Base-by-base conservation (phyloP, 2,888 invertebrate species). In the Macrophya annulata region DNA sequence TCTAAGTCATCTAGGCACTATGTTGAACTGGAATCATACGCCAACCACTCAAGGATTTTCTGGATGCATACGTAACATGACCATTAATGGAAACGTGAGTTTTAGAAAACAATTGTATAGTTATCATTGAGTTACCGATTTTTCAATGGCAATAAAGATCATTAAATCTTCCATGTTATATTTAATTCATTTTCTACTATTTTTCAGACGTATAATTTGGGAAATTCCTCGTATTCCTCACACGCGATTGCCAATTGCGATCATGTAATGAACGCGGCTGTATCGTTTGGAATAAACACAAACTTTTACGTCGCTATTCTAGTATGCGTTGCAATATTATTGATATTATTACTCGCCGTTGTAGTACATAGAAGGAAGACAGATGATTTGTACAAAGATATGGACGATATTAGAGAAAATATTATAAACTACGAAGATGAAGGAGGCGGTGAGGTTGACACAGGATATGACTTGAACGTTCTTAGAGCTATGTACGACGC, bases 391-490 rank as follows among this genome's bases (percentile, higher is more conserved):
- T 97, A 97, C 68, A 98, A 98, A 92, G 98, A 99, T 90, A 96
- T 98, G 88, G 99, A 99, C 91, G 99, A 99, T 92, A 98, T 99
- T 51, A 95, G 99, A 86, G 99, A 99, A 93, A 99, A 98, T 90
- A 99, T 99, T 87, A 98, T 99, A 89, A 98, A 98, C 89, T 99
- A 99, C 91, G 98, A 99, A 91, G 99, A 99, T 91, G 99, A 99
- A 93, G 99, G 99, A 21, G 99, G 99, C 92, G 99, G 99, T 92
- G 98, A 99, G 93, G 98, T 98, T 0, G 99, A 99, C 92, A 98
- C 99, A 0, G 97, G 97, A 1, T 99, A 98, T 93, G 98, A 99
- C 92, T 95, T 99, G 86, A 97, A 97, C 87, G 97, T 98, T 4
- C 95, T 99, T 31, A 92, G 96, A 85, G 94, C 95, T 88, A 95